These are phyloP conservation scores for Urocynchramus pylzowi DNA, from an alignment of 2,113 vertebrate genomes.

Conservation along the genomic window DNA sequence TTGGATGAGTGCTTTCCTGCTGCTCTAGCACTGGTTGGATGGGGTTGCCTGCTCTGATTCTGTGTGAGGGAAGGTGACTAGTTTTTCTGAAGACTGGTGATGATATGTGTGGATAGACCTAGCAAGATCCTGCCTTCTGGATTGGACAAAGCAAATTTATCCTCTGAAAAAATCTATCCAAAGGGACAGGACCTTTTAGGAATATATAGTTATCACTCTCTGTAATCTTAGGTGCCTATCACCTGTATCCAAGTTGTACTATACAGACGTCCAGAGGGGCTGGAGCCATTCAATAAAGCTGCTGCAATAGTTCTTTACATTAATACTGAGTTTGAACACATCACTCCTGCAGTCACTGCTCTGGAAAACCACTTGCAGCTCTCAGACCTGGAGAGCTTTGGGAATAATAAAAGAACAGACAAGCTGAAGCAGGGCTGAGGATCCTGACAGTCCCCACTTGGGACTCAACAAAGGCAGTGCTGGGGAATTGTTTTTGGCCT, in stretches of 20 bases:
- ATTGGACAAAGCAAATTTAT: constrained; percentile 34
- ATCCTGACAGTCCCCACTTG: background rate
- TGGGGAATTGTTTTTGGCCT: background rate
- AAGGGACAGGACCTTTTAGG: constrained; percentile 28
- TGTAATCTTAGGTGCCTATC: constrained; percentile 56
- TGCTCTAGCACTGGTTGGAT: background rate
- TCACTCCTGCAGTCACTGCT: background rate
- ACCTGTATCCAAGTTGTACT: constrained; percentile 10
- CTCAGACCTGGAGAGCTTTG: background rate
- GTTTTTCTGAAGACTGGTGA: background rate
- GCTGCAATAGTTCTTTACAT: constrained; percentile 29
- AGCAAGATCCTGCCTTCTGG: background rate
- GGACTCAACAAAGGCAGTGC: background rate
- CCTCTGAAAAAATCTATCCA: constrained; percentile 36
- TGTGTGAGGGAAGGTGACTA: background rate
- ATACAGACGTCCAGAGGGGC: constrained; percentile 42
- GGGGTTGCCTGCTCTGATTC: background rate
- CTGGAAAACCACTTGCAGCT: background rate
- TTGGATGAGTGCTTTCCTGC: background rate
- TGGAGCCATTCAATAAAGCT: constrained; percentile 27
- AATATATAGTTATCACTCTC: constrained; percentile 14
- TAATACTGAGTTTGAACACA: background rate
- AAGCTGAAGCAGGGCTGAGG: background rate
- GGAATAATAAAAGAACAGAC: background rate
- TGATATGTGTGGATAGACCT: background rate